Base-by-base conservation (phyloP, 2,113 vertebrate genomes). In the Cygnus atratus region DNA sequence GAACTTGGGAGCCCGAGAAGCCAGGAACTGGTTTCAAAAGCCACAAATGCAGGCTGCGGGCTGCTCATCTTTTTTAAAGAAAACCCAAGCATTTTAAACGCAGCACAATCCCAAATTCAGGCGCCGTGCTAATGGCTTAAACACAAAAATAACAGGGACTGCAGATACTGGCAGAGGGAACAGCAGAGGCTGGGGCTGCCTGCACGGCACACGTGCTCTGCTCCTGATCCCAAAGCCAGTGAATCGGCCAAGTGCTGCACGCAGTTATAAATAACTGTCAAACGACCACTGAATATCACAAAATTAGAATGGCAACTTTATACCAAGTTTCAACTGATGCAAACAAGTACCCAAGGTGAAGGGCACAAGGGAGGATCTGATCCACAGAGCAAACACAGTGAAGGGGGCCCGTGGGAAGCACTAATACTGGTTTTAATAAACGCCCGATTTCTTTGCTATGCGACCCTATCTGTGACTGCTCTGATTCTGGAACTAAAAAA, bases 301-400 rank as follows among this genome's bases (percentile, higher is more conserved):
- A 4, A 55, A 50, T 10, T 9, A 18, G 46, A 77, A 2, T 0
- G 26, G 37, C 2, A 76, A 44, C 41, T 39, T 29, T 8, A 19
- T 2, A 19, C 22, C 41, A 29, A 54, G n/a, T n/a, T 16, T 13
- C 35, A 35, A 1, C 0, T 0, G 44, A 33, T 61, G 55, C 44
- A 26, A 39, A 66, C 0, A 1, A 75, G 37, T 2, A 4, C 54
- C 14, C 1, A 3, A 35, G 44, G 59, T 11, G 41, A 73, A 67
- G 46, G 39, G 52, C 66, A 16, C 1, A 4, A 0, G 31, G 59
- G 21, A 58, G 26, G 50, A 39, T 13, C 14, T 0, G 0, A 35
- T 1, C 43, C 1, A 0, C 8, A 6, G 48, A 33, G 19, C 3
- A 63, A 50, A 26, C 15, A 1, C 0, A 0, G 58, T 1, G 6